Percentiles rank a stretch among this genome's conserved stretches.
Evolutionary conservation across 1,140 invertebrate genomes (phyloP).

Genomic region (Anoplophora glabripennis): DNA sequence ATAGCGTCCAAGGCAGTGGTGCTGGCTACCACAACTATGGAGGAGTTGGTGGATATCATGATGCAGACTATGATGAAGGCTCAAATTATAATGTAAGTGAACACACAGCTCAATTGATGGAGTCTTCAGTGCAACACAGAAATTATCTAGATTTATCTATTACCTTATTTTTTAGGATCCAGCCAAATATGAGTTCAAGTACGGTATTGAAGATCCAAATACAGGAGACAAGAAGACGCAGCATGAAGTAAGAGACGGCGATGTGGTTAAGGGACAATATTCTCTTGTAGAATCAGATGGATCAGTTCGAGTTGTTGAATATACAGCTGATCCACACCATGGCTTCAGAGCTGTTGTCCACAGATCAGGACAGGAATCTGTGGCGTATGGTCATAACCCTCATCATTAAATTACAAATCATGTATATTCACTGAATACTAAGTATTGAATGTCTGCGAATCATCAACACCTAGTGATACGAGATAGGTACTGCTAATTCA

Average conservation of each 20-base stretch:
- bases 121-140: no score
- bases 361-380: conserved; percentile 17
- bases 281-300: conserved; percentile 75
- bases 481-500: no score
- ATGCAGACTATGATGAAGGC: conserved; percentile 10
- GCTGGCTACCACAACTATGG: neutral
- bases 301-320: conserved; percentile 70
- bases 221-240: conserved; percentile 69
- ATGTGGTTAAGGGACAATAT: conserved; percentile 69
- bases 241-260: conserved; percentile 62
- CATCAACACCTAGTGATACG: no score
- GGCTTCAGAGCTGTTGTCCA: conserved; percentile 23
- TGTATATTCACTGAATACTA: no score
- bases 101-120: neutral
- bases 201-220: conserved; percentile 67
- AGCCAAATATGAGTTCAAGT: conserved; percentile 69
- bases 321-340: conserved; percentile 59
- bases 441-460: no score
- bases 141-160: neutral
- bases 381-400: conserved; percentile 17
- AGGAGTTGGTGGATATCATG: neutral
- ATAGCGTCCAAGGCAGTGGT: neutral
- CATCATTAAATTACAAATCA: no score
- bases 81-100: conserved; percentile 6
- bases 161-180: conserved; percentile 50